These are phyloP conservation scores for Eulithis prunata DNA, from an alignment of 2,888 invertebrate species.

Conservation along the genomic window DNA sequence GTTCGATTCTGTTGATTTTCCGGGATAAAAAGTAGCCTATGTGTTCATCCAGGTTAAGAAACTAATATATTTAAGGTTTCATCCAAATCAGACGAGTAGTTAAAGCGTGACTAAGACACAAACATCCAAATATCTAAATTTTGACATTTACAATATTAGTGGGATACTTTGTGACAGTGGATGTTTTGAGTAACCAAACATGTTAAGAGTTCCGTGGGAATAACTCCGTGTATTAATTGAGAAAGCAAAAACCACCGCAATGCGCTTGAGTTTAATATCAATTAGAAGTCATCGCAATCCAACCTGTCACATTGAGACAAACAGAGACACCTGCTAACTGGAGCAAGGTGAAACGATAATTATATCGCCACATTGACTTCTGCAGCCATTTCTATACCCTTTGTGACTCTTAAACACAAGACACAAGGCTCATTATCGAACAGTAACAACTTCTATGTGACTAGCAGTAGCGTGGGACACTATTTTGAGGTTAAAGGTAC, in stretches of 20 bases:
- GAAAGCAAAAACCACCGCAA: constrained; percentile 17
- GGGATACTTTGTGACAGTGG: too few species aligned
- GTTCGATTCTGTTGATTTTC: too few species aligned
- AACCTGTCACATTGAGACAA: constrained; percentile 42
- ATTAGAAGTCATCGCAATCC: constrained; percentile 37
- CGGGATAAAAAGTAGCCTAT: too few species aligned
- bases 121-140: too few species aligned
- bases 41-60: too few species aligned
- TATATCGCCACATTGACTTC: constrained; percentile 61
- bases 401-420: constrained; percentile 41
- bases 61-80: too few species aligned
- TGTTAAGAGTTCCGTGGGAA: neutral
- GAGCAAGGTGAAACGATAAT: constrained; percentile 76
- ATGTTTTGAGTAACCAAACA: neutral
- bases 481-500: constrained; percentile 63
- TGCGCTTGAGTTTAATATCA: constrained; percentile 21
- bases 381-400: constrained; percentile 36
- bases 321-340: constrained; percentile 58
- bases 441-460: constrained; percentile 8
- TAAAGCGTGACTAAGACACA: too few species aligned
- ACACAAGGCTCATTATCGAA: constrained; percentile 47
- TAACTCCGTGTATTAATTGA: constrained; percentile 3
- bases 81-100: too few species aligned
- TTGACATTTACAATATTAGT: too few species aligned
- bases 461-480: constrained; percentile 64